A percentile compares a stretch with the other conserved stretches of the same genome.
Conservation (phyloP, 2,797 vertebrate species). For the Limosa lapponica region DNA sequence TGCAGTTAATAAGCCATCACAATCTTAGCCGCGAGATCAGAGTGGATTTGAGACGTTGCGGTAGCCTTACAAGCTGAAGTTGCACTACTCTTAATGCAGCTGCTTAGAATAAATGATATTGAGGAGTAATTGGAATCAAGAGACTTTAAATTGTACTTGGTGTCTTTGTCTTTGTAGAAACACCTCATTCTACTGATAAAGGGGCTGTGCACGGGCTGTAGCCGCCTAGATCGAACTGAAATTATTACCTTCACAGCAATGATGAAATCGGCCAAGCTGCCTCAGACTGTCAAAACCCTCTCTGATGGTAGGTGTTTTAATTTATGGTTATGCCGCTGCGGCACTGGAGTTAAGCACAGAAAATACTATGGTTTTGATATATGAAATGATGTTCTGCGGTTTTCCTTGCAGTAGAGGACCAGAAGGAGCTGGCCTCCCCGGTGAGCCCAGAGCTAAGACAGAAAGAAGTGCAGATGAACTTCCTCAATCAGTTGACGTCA, state of each 20-base stretch:
- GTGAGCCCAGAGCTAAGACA: slow-evolving; percentile 95
- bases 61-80: not conserved
- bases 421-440: slow-evolving; percentile 92
- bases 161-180: slow-evolving; percentile 81
- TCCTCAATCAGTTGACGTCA: slow-evolving; percentile 96
- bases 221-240: slow-evolving; percentile 96
- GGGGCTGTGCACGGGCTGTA: slow-evolving; percentile 96
- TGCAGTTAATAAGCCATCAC: not conserved
- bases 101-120: fast-evolving
- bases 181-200: slow-evolving; percentile 98
- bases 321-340: not conserved
- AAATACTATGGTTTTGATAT: not conserved
- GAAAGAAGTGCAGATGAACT: slow-evolving; percentile 99
- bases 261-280: slow-evolving; percentile 99
- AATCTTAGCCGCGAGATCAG: not conserved
- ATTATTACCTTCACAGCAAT: slow-evolving; percentile 99
- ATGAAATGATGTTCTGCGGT: not conserved
- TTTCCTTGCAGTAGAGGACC: slow-evolving; percentile 90
- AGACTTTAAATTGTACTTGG: not conserved
- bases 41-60: not conserved
- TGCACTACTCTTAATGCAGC: not conserved
- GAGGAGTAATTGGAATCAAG: not conserved
- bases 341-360: not conserved
- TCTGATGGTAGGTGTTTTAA: slow-evolving; percentile 87
- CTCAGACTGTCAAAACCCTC: slow-evolving; percentile 97